Evolutionary conservation across 2,888 invertebrate genomes (phyloP).

Genomic region (Pemphredon lugubris): DNA sequence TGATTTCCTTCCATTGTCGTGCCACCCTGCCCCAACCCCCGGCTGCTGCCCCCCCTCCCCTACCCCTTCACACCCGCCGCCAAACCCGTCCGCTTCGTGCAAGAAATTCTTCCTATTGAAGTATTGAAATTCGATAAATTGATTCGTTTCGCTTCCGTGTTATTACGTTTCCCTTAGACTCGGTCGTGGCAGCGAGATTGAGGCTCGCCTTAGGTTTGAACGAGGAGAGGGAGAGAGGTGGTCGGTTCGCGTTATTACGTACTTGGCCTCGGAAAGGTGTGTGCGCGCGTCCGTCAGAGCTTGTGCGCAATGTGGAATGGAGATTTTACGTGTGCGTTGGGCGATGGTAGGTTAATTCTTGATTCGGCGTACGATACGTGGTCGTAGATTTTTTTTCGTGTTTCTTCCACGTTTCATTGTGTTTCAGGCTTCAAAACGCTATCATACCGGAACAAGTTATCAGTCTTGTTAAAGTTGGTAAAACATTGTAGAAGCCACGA

Average conservation of each 20-base stretch:
- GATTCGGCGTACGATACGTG: too few species aligned
- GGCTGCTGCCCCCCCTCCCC: not conserved
- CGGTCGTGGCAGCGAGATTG: slow-evolving; percentile 13
- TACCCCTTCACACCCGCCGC: not conserved
- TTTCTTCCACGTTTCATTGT: too few species aligned
- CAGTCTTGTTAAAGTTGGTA: too few species aligned
- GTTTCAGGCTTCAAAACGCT: too few species aligned
- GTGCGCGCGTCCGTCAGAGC: not conserved
- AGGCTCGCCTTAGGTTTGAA: not conserved
- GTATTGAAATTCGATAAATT: slow-evolving; percentile 62
- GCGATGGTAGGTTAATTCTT: too few species aligned
- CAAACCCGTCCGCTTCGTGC: slow-evolving; percentile 18
- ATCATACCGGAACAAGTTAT: too few species aligned
- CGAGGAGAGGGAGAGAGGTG: not conserved
- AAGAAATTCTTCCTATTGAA: slow-evolving; percentile 34
- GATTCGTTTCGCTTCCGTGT: slow-evolving; percentile 47
- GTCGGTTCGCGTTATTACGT: slow-evolving; percentile 28
- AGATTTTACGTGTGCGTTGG: too few species aligned
- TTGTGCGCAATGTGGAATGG: not conserved
- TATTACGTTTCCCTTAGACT: slow-evolving; percentile 45
- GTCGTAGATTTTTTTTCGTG: too few species aligned
- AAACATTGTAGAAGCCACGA: too few species aligned
- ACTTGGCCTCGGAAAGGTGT: not conserved
- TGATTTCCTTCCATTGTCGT: slow-evolving; percentile 49
- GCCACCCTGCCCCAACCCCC: slow-evolving; percentile 3